phyloP scores from a whole-genome alignment of 1,140 invertebrate species.

The Zaprionus nigranus region DNA sequence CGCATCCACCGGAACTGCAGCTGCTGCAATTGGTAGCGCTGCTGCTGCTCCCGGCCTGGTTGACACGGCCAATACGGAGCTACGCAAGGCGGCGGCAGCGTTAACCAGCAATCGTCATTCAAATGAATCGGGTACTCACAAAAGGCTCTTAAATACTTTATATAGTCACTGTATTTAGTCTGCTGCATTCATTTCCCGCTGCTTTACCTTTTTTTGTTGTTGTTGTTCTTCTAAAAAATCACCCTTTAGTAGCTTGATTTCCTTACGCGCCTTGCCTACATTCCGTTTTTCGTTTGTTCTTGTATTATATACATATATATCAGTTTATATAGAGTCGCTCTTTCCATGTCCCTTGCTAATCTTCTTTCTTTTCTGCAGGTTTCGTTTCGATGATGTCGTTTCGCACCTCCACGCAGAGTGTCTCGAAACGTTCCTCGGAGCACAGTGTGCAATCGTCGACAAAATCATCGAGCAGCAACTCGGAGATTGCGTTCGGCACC shows the following conservation, averaged over 20 bases:
- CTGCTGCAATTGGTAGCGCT: not conserved
- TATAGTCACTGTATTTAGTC: not conserved
- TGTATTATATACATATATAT: not conserved
- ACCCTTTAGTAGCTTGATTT: too few species aligned
- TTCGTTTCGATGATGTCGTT: conserved; percentile 90
- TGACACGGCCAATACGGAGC: conserved; percentile 67
- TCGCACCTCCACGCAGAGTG: conserved; percentile 87
- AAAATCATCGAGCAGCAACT: conserved; percentile 79
- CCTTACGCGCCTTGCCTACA: too few species aligned
- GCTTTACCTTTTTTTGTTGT: not conserved
- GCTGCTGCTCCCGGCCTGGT: not conserved
- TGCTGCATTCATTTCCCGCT: conserved; percentile 2
- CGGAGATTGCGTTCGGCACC: conserved; percentile 63
- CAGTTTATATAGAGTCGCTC: not conserved
- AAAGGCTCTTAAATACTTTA: too few species aligned
- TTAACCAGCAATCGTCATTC: conserved; percentile 79
- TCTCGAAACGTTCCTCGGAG: conserved; percentile 86
- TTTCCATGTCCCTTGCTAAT: not conserved
- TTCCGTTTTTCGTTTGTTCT: not conserved
- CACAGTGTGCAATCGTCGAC: conserved; percentile 85
- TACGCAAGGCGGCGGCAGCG: conserved; percentile 63
- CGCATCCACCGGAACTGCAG: not conserved
- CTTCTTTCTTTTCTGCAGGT: conserved; percentile 76
- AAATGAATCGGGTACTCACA: conserved; percentile 80
- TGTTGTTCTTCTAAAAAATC: conserved; percentile 4